Conservation (phyloP, 2,113 vertebrate genomes). For the Leptosomus discolor region DNA sequence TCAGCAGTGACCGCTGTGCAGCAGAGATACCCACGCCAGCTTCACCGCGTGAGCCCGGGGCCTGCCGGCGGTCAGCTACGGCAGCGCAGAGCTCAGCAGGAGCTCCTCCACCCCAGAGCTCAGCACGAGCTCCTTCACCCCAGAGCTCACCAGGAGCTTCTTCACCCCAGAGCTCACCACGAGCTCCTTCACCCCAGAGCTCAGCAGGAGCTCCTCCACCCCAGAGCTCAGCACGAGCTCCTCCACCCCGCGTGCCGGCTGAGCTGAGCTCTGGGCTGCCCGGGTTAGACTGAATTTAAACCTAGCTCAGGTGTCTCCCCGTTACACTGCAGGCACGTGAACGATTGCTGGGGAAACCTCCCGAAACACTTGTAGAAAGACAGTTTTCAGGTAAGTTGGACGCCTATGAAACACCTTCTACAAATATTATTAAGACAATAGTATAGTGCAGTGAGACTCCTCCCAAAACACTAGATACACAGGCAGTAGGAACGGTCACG, state of each 20-base stretch:
- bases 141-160: too few relatives aligned
- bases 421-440: background rate
- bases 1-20: background rate
- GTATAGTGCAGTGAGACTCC: background rate
- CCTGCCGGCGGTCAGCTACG: background rate
- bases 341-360: background rate
- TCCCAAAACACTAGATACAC: background rate
- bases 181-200: slow-evolving; percentile 17
- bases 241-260: slow-evolving; percentile 16
- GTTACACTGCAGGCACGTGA: slow-evolving; percentile 2
- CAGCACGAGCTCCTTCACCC: slow-evolving; percentile 28
- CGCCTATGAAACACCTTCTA: background rate
- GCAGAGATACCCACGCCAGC: background rate
- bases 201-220: too few relatives aligned
- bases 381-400: background rate
- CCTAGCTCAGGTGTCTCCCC: background rate
- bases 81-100: background rate
- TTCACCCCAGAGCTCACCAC: slow-evolving; percentile 24
- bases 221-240: slow-evolving; percentile 31
- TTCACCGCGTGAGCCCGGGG: background rate
- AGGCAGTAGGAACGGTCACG: background rate
- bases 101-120: too few relatives aligned
- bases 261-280: background rate
- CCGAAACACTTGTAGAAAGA: background rate
- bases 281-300: background rate